Evolutionary conservation across 2,113 vertebrate genomes (phyloP).

Genomic region (Cepphus grylle): DNA sequence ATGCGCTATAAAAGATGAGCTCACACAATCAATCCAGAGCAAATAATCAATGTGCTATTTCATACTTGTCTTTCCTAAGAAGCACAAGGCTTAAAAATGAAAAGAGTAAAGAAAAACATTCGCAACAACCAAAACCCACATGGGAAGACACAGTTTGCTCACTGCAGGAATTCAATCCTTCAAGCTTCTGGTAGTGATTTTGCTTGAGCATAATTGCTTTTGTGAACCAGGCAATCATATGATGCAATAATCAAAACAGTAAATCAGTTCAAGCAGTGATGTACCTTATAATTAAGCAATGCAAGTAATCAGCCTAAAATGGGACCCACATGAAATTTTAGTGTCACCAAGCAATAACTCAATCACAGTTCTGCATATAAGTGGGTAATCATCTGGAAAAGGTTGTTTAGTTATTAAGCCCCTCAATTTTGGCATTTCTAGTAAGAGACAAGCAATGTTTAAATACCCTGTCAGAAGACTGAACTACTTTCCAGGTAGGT

Average conservation of each 20-base stretch:
- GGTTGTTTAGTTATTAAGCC: background rate
- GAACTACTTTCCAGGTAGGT: background rate
- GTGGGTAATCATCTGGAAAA: background rate
- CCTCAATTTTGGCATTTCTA: background rate
- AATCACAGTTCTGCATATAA: background rate
- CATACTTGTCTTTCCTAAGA: background rate
- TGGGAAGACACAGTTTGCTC: background rate
- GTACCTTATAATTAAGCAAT: conserved; percentile 51
- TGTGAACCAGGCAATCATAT: conserved; percentile 17
- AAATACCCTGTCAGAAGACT: background rate
- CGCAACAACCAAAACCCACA: background rate
- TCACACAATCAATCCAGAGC: background rate
- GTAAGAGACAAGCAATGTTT: background rate
- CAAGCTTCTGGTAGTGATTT: background rate
- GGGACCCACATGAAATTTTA: background rate
- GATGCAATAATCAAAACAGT: conserved; percentile 32
- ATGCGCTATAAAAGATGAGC: background rate
- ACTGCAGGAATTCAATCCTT: background rate
- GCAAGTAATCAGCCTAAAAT: conserved; percentile 26
- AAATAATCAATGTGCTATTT: background rate
- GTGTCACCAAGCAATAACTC: conserved; percentile 25
- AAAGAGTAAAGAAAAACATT: background rate
- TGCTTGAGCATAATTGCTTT: background rate
- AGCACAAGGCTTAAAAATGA: background rate
- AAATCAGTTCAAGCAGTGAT: conserved; percentile 4